These are phyloP conservation scores for Endotricha flammealis DNA, from an alignment of 2,888 invertebrate species.

Conservation along the genomic window DNA sequence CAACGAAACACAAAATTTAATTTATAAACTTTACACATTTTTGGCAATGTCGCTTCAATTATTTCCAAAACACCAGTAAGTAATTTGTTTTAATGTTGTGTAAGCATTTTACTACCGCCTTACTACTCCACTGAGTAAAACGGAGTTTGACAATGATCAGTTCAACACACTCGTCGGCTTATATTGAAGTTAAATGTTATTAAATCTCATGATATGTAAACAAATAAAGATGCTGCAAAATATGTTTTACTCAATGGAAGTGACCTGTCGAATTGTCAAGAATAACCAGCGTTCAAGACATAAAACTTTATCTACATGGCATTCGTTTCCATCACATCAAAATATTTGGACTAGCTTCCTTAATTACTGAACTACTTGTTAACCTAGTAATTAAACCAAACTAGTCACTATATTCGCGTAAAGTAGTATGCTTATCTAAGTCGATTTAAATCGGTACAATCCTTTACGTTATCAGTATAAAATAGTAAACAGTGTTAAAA, in stretches of 20 bases:
- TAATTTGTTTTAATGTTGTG: slow-evolving; percentile 4
- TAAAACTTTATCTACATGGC: slow-evolving; percentile 60
- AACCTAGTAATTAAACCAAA: slow-evolving; percentile 73
- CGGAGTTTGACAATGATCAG: no score
- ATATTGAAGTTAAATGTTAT: no score
- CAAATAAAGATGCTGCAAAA: no score
- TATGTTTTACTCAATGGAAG: slow-evolving; percentile 5
- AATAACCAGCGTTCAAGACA: slow-evolving; percentile 35
- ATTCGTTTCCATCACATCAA: slow-evolving; percentile 71
- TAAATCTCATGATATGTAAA: no score
- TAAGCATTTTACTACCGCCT: slow-evolving; percentile 9
- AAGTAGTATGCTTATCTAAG: slow-evolving; percentile 42
- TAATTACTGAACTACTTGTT: slow-evolving; percentile 61
- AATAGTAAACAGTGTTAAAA: slow-evolving; percentile 47
- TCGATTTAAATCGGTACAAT: slow-evolving; percentile 48
- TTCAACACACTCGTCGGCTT: no score
- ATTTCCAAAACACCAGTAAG: slow-evolving; percentile 6
- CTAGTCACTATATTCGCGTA: slow-evolving; percentile 62
- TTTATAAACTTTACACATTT: slow-evolving; percentile 45
- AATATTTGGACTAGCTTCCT: slow-evolving; percentile 76
- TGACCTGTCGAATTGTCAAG: slow-evolving; percentile 15
- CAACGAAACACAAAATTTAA: slow-evolving; percentile 52
- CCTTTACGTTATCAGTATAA: slow-evolving; percentile 42
- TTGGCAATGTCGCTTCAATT: slow-evolving; percentile 40
- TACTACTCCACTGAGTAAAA: slow-evolving; percentile 8